Base-by-base conservation (phyloP, 2,888 invertebrate genomes). In the Phyto melanocephala region DNA sequence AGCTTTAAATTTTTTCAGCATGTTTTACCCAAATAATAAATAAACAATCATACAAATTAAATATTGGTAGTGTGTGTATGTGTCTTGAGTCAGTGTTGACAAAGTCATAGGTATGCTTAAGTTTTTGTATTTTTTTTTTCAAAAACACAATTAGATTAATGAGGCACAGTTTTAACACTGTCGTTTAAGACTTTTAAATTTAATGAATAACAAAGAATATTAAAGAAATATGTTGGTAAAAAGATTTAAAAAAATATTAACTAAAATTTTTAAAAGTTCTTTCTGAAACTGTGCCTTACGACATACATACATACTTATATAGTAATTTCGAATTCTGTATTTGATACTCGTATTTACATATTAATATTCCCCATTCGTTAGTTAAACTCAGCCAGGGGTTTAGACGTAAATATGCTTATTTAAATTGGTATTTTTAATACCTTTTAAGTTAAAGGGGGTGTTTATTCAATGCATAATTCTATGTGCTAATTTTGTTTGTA, bases 1-100 rank as follows among this genome's bases (percentile, higher is more conserved):
- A 86, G 87, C 85, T 86, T 85, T 85, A 85, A 84, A 84, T 81
- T 85, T 85, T n/a, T n/a, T 80, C 80, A 45, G 67, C 58, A 74
- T 67, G 17, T 67, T 71, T 67, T n/a, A 37, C 35, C 15, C 17
- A 1, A 28, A 11, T 28, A 15, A 28, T 24, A 35, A n/a, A n/a
- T 47, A 11, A 33, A 47, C 47, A 60, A 37, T 71, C 20, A 60
- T 15, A 47, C 37, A 70, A 70, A 33, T 71, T 35, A n/a, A 22
- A 56, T 35, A 7, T 40, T 5, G 13, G 20, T 28, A 22, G 42
- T 42, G 24, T 2, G 1, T 35, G 35, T 2, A 1, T 11, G 35
- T 11, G 35, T 10, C n/a, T n/a, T n/a, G n/a, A n/a, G 4, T 2
- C 40, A 47, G 11, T 10, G 20, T 47, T 10, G 5, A 15, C 1